Percentiles rank a stretch among this genome's conserved stretches.
Conservation (phyloP, 1,140 invertebrate genomes). For the Muscidifurax raptorellus region DNA sequence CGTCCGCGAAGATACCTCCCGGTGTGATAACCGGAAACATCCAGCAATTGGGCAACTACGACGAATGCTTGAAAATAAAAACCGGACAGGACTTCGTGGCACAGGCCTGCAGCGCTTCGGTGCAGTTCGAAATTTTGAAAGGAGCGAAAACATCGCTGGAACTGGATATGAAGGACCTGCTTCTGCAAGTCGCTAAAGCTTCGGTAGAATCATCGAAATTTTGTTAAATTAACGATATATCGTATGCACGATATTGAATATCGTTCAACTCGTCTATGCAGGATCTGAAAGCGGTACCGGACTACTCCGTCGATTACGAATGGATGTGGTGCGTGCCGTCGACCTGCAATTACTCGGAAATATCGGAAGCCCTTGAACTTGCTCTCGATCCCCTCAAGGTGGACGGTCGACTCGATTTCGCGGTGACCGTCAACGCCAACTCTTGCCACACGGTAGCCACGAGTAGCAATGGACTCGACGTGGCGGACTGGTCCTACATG, state of each 20-base stretch:
- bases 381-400: constrained; percentile 61
- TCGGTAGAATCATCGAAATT: constrained; percentile 59
- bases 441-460: constrained; percentile 59
- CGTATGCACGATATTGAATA: too few species aligned
- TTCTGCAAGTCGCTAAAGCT: constrained; percentile 60
- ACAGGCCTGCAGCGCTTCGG: constrained; percentile 63
- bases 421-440: constrained; percentile 54
- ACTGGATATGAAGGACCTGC: constrained; percentile 60
- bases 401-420: constrained; percentile 61
- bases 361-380: constrained; percentile 57
- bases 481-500: constrained; percentile 64
- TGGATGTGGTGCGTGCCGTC: constrained; percentile 69
- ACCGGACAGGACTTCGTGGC: constrained; percentile 61
- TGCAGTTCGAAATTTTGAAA: constrained; percentile 61
- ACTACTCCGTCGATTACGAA: constrained; percentile 57
- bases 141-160: constrained; percentile 37
- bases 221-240: constrained; percentile 4
- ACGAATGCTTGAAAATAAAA: constrained; percentile 70
- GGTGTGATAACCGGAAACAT: constrained; percentile 73
- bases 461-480: constrained; percentile 51
- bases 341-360: constrained; percentile 60
- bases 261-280: constrained; percentile 46
- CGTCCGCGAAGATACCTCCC: constrained; percentile 71
- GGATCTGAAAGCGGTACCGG: constrained; percentile 55
- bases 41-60: constrained; percentile 74